Evolutionary conservation across 2,113 vertebrate species (phyloP).

Genomic region (Eulacestoma nigropectus): DNA sequence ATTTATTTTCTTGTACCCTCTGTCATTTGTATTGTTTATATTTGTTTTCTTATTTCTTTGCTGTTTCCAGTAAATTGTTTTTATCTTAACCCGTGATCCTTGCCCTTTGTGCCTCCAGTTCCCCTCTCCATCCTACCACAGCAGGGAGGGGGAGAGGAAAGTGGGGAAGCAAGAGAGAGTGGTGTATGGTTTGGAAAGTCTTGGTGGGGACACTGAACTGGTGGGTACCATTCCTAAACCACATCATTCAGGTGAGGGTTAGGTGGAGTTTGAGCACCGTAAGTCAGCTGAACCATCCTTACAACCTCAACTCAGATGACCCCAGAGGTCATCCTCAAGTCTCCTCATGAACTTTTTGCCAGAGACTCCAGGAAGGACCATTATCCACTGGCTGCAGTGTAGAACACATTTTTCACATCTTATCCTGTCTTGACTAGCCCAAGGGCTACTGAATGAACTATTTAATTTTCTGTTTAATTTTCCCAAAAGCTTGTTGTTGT

Average conservation of each 20-base stretch:
- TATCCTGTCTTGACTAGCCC: not conserved
- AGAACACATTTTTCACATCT: not conserved
- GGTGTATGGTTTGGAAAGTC: not conserved
- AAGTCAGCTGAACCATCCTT: not conserved
- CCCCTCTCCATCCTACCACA: accelerated
- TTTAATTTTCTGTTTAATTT: not conserved
- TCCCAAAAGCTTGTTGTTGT: not conserved
- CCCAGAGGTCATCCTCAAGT: accelerated
- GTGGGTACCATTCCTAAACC: not conserved
- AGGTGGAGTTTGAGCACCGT: not conserved
- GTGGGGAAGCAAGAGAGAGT: not conserved
- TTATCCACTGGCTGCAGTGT: not conserved
- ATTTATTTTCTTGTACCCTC: not conserved
- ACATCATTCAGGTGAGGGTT: not conserved
- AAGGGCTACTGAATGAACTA: not conserved
- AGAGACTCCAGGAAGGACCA: not conserved
- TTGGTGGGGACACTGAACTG: not conserved
- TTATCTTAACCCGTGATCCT: not conserved
- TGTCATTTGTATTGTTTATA: not conserved
- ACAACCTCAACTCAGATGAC: not conserved
- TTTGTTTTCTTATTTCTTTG: not conserved
- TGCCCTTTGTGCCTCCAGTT: not conserved
- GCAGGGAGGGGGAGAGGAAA: not conserved
- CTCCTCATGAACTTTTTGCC: accelerated
- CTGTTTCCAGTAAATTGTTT: not conserved